phyloP scores from a whole-genome alignment of 1,140 invertebrate genomes.

The Melipona quadrifasciata region DNA sequence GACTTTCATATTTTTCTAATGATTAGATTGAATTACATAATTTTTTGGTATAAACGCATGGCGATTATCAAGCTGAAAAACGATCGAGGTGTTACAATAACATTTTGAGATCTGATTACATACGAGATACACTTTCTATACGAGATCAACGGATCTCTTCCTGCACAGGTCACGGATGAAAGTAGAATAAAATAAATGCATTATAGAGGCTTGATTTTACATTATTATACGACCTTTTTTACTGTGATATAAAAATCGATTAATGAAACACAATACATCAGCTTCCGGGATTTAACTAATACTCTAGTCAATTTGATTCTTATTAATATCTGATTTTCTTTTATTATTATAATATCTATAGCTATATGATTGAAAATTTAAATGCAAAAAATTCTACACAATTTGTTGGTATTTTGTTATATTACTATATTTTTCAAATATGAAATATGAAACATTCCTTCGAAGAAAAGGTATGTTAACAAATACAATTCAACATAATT shows the following conservation, averaged over 20 bases:
- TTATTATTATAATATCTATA: not conserved
- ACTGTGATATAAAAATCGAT: not conserved
- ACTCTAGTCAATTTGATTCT: slow-evolving; percentile 34
- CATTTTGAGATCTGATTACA: not conserved
- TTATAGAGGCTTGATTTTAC: not conserved
- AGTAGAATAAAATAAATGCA: not conserved
- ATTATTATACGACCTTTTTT: slow-evolving; percentile 20
- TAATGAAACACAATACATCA: slow-evolving; percentile 38
- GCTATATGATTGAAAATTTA: too few species aligned
- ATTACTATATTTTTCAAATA: too few species aligned
- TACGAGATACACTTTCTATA: not conserved
- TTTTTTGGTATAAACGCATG: not conserved
- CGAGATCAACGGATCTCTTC: slow-evolving; percentile 19
- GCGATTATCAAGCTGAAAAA: slow-evolving; percentile 1
- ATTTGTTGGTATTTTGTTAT: too few species aligned
- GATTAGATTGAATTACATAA: not conserved
- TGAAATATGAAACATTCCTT: too few species aligned
- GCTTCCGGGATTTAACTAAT: slow-evolving; percentile 51
- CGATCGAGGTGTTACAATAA: not conserved
- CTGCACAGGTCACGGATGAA: slow-evolving; percentile 13
- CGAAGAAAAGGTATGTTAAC: too few species aligned
- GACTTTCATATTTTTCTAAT: not conserved
- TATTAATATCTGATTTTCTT: not conserved
- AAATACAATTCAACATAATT: too few species aligned
- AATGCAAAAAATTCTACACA: too few species aligned